A percentile compares a stretch with the other conserved stretches of the same genome.
phyloP scores from a whole-genome alignment of 2,888 invertebrate species.

The Alloplasta piceator region DNA sequence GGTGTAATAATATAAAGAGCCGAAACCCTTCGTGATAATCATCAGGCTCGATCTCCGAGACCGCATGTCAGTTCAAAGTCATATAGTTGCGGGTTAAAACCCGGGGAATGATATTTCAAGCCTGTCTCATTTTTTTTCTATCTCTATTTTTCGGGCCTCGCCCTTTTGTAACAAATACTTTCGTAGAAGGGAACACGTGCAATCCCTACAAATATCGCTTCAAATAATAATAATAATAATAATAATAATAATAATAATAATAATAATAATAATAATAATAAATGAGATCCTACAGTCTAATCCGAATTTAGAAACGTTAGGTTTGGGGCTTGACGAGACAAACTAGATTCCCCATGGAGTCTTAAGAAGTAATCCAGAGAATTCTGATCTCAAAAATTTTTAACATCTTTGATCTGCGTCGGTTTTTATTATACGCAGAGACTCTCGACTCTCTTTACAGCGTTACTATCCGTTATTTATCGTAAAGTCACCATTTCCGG shows the following conservation, averaged over 20 bases:
- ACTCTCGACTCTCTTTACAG: neutral
- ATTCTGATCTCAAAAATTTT: slow-evolving; percentile 15
- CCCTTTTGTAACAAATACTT: slow-evolving; percentile 35
- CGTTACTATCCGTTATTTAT: slow-evolving; percentile 20
- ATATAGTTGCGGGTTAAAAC: slow-evolving; percentile 33
- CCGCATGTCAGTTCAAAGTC: slow-evolving; percentile 39
- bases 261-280: neutral
- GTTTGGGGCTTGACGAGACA: slow-evolving; percentile 49
- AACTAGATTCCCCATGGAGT: slow-evolving; percentile 48
- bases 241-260: neutral
- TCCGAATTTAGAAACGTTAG: slow-evolving; percentile 65
- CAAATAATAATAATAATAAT: neutral
- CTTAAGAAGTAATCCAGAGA: slow-evolving; percentile 30
- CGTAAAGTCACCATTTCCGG: slow-evolving; percentile 54
- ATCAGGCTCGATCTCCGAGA: slow-evolving; percentile 47
- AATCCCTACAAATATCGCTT: neutral
- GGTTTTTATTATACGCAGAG: neutral
- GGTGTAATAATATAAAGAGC: slow-evolving; percentile 60
- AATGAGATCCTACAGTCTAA: slow-evolving; percentile 47
- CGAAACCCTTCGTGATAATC: slow-evolving; percentile 52
- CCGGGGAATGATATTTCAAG: slow-evolving; percentile 57
- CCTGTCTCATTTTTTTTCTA: slow-evolving; percentile 40
- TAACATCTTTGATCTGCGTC: neutral
- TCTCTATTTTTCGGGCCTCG: slow-evolving; percentile 21
- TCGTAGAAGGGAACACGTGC: slow-evolving; percentile 16